Evolutionary conservation across 2,888 invertebrate genomes (phyloP), one percentile per base, ranked within the genome.

Genomic region (Allacma fusca): DNA sequence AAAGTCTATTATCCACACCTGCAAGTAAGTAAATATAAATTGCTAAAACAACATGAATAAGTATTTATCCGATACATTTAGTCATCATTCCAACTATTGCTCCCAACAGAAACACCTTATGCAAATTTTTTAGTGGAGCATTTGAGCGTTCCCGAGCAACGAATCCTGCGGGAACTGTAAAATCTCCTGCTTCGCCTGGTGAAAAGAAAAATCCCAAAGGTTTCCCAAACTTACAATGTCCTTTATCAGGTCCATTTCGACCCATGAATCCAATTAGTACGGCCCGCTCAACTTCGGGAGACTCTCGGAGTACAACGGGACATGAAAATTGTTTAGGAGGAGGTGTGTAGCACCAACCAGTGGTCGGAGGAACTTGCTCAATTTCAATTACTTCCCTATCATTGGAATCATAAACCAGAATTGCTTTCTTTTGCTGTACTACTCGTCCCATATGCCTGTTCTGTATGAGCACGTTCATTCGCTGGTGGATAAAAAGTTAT

Each of bases 191-290:
- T 23, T 23, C 23, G 23, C 16, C 24, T n/a, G n/a, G n/a, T 23
- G 62, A 23, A 62, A 23, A 62, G 24, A 16, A 62, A 62, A 62
- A 62, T 21, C 23, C 62, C 23, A 62, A 23, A 21, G 26, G 62
- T 21, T 59, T 23, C 24, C 12, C 21, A 62, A 26, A 62, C 5
- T 24, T 16, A 28, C n/a, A 26, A 1, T 43, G 65, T 23, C 29
- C 64, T 62, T 24, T 28, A 29, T 34, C 57, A 34, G 23, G 40
- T 40, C 40, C 40, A 40, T 40, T 40, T 13, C 40, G 5, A 9
- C 40, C 40, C 40, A 29, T 40, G 70, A 67, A 69, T 21, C 29
- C 19, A 57, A 75, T 2, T n/a, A 75, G 23, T 28, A 40, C n/a
- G 9, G n/a, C 43, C 72, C 74, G 23, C 69, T 12, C 9, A 5